Evolutionary conservation across 2,797 vertebrate genomes (phyloP), one percentile per base, ranked within the genome.

Genomic region (Chelonia mydas): DNA sequence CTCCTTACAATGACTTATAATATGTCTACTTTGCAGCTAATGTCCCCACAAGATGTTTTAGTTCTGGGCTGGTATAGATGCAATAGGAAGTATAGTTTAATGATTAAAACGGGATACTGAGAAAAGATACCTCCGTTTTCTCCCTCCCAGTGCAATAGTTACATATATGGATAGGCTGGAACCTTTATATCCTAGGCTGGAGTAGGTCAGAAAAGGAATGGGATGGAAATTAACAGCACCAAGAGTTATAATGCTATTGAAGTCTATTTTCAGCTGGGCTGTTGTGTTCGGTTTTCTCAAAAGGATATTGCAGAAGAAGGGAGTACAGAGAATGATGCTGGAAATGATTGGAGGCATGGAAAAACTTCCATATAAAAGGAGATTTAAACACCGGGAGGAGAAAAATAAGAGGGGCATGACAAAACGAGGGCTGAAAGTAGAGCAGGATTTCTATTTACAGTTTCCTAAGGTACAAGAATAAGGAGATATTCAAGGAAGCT

Each of bases 401-500:
- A 10, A 74, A 55, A 95, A 11, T 1, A 3, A 13, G 65, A 37
- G 3, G 13, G 53, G 28, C 47, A 59, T 13, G 11, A 61, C 7
- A 84, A 49, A 59, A 31, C 11, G 31, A 61, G 13, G 13, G 5
- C 28, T 61, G 59, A 92, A 76, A 27, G 17, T 79, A 90, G 7
- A 9, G 2, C 27, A 17, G 21, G 55, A 12, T 49, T 89, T 2
- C 0, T 53, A 4, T 47, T 94, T 94, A 79, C 17, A n/a, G 89
- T 95, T 90, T 86, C 11, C 57, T 12, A 59, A 59, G 57, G 28
- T 59, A 59, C 5, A 27, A 68, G n/a, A 37, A 37, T 21, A 89
- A 88, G 28, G 21, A 81, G 87, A 81, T 83, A 90, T 92, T 84
- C 8, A 68, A 37, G n/a, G n/a, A 79, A 88, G 37, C 49, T 89